Evolutionary conservation across 2,888 invertebrate genomes (phyloP), one percentile per base, ranked within the genome.

Genomic region (Rambutsinella grinnellia): DNA sequence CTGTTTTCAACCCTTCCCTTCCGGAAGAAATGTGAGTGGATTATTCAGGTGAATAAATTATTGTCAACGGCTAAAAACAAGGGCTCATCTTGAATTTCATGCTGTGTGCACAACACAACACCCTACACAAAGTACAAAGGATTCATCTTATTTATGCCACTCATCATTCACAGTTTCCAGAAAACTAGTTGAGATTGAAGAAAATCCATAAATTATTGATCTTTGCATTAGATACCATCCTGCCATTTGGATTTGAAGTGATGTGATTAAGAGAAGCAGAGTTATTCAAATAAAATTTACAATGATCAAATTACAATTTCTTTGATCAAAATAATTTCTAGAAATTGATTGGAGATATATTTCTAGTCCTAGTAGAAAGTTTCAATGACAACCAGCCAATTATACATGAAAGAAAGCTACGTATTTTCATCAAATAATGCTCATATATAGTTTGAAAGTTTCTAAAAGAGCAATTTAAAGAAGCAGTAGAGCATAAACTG

Each of bases 31-130:
- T 53, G 66, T 53, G 66, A 66, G 61, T 74, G 36, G 62, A 74
- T 67, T 74, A 74, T 74, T 62, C 67, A 67, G 67, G 62, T 67
- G 67, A 74, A 74, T 74, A 72, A 72, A 74, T 74, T 74, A 67
- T 74, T 74, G 74, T 74, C 74, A 67, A 61, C 57, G n/a, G 66
- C 36, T 56, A 63, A 56, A 53, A 53, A 26, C 17, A 21, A 0
- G 57, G 56, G 60, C 63, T 66, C 44, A 65, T 63, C 58, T 72
- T 65, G 19, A 63, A 65, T 65, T 72, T 57, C 51, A 63, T 56
- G 24, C 19, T 3, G 21, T 19, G 21, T 53, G 10, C 53, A 2
- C 44, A 44, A 8, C 44, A 8, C 13, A 13, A 44, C 8, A 10
- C 13, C 13, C 44, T 44, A 8, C 13, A 13, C 44, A 10, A 8